Conservation (phyloP, 2,888 invertebrate species). For the Drosophila greeni region DNA sequence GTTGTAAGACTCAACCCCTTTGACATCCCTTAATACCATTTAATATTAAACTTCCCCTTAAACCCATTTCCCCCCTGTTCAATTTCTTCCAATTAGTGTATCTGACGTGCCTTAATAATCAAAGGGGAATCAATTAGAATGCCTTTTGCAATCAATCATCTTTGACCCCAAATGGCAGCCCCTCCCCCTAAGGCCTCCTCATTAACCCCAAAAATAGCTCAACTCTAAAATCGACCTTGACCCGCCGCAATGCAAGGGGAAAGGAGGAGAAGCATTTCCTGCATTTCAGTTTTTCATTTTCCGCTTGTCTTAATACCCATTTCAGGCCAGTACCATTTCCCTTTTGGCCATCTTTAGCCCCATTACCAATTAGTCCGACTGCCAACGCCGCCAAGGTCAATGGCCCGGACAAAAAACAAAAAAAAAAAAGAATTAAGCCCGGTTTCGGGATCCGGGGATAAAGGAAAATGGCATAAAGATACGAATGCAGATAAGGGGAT, state of each 20-base stretch:
- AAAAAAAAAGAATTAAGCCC: neutral
- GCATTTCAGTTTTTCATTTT: slow-evolving; percentile 26
- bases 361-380: slow-evolving; percentile 36
- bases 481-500: slow-evolving; percentile 17
- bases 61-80: neutral
- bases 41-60: no score
- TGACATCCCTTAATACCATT: no score
- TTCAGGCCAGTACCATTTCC: slow-evolving; percentile 11
- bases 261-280: no score
- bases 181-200: neutral
- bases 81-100: slow-evolving; percentile 1
- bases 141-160: slow-evolving; percentile 25
- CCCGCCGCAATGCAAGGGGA: slow-evolving; percentile 9
- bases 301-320: slow-evolving; percentile 8
- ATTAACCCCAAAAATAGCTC: slow-evolving; percentile 20
- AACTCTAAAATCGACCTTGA: slow-evolving; percentile 24
- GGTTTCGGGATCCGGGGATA: neutral
- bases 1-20: neutral
- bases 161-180: neutral
- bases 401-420: slow-evolving; percentile 19
- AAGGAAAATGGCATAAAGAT: slow-evolving; percentile 9
- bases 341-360: slow-evolving; percentile 15
- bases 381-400: slow-evolving; percentile 34
- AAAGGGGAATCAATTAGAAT: slow-evolving; percentile 5
- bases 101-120: neutral